Evolutionary conservation across 2,113 vertebrate genomes (phyloP).

Genomic region (Aldabrachelys gigantea): DNA sequence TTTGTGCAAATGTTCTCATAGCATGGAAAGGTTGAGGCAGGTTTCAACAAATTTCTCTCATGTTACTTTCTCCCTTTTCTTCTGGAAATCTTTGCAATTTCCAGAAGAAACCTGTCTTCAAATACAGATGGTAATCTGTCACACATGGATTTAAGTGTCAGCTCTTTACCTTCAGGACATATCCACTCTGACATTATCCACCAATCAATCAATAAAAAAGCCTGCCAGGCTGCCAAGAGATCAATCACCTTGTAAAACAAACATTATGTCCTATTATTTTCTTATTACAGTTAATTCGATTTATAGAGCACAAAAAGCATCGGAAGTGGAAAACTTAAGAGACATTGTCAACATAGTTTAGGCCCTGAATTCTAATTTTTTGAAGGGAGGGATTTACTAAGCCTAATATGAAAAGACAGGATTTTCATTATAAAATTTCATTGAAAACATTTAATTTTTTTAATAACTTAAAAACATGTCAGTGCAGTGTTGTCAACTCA

Average conservation of each 20-base stretch:
- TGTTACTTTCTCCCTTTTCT: constrained; percentile 73
- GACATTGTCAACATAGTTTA: constrained; percentile 62
- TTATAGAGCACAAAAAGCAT: constrained; percentile 62
- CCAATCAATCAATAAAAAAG: constrained; percentile 65
- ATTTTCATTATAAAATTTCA: constrained; percentile 49
- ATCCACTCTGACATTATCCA: constrained; percentile 70
- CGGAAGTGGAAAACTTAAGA: neutral
- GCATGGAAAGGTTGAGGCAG: constrained; percentile 49
- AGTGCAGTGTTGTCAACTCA: neutral
- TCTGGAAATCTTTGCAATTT: constrained; percentile 63
- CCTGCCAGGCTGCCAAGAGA: constrained; percentile 67
- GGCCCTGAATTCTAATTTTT: constrained; percentile 21
- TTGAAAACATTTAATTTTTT: constrained; percentile 52
- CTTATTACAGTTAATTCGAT: constrained; percentile 73
- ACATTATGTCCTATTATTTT: constrained; percentile 67
- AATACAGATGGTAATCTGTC: constrained; percentile 71
- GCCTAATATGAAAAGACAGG: constrained; percentile 63
- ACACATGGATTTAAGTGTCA: constrained; percentile 72
- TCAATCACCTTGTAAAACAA: constrained; percentile 72
- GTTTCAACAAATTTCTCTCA: constrained; percentile 68
- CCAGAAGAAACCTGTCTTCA: constrained; percentile 54
- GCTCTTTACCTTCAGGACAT: constrained; percentile 67
- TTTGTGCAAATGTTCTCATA: constrained; percentile 61
- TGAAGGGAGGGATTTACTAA: constrained; percentile 57
- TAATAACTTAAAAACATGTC: constrained; percentile 47